Base-by-base conservation (phyloP, 1,140 invertebrate species). In the Augochlora pura region DNA sequence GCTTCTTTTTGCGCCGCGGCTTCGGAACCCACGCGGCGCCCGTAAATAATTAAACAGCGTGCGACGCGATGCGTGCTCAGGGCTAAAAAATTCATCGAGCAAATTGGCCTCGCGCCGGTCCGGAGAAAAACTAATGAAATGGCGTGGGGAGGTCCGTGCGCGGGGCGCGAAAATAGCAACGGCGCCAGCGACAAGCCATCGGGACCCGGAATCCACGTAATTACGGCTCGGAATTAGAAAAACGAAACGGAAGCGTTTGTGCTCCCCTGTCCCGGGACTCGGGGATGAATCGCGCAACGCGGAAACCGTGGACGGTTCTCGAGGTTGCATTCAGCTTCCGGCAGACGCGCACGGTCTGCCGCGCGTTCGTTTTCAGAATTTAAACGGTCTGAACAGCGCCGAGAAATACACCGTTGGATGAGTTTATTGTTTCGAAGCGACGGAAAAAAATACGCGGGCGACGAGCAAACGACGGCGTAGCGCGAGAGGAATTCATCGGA, bases 21-120 rank as follows among this genome's bases (percentile, higher is more conserved):
- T 46, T 27, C 9, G 12, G 7, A n/a, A 18, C 25, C 25, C 25
- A 12, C 12, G n/a, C 18, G 25, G 46, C 14, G 18, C 6, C 4
- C 1, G 46, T 65, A 65, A 64, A 54, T 74, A 74, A 57, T 65
- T 74, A 32, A 62, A 59, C 32, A 32, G 2, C n/a, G 68, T 23
- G 52, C 21, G 52, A 2, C 21, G 14, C 16, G 18, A 0, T 38
- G 14, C 16, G 16, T 5, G 21, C 0, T 5, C 10, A 7, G 6
- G 0, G 32, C 18, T 75, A 16, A 57, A 75, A 67, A 38, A 27
- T 75, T 66, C 49, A 57, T 59, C 23, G 2, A 57, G 1, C 0
- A 6, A 38, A 74, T 54, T 57, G 27, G 18, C 8, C 32, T 32
- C 32, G n/a, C 10, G 12, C 18, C 2, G 14, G 5, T 6, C 39